Evolutionary conservation across 2,113 vertebrate genomes (phyloP).

Genomic region (Saimiri boliviensis): DNA sequence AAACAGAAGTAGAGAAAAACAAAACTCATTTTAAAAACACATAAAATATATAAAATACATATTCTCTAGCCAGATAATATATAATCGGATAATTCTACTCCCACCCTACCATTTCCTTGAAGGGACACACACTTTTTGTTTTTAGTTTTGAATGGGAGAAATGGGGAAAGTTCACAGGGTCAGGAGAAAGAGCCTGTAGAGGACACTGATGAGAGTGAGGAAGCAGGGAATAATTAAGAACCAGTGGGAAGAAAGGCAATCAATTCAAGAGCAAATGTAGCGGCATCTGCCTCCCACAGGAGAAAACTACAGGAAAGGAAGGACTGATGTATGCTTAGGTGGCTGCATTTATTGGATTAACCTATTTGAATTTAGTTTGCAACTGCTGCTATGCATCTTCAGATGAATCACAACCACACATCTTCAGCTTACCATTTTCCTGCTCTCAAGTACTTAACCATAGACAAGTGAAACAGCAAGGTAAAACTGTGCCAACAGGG

Average conservation of each 20-base stretch:
- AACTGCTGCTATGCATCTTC: background rate
- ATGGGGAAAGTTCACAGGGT: background rate
- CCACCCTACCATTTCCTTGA: fast-evolving
- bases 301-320: background rate
- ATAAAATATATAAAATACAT: background rate
- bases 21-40: background rate
- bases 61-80: background rate
- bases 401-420: constrained; percentile 33
- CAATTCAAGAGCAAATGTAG: background rate
- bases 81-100: background rate
- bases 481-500: background rate
- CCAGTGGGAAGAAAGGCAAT: background rate
- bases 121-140: background rate
- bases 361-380: constrained; percentile 1
- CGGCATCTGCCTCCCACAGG: background rate
- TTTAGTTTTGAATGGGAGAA: background rate
- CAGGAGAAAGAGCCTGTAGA: background rate
- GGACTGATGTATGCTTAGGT: background rate
- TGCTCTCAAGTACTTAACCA: constrained; percentile 25
- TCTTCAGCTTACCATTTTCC: constrained; percentile 5
- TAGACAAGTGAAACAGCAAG: background rate
- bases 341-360: background rate
- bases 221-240: background rate
- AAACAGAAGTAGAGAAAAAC: background rate
- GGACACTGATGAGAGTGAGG: background rate